Percentiles rank a stretch among this genome's conserved stretches.
Evolutionary conservation across 2,797 vertebrate species (phyloP).

Genomic region (Mormyrus proboscirostris): DNA sequence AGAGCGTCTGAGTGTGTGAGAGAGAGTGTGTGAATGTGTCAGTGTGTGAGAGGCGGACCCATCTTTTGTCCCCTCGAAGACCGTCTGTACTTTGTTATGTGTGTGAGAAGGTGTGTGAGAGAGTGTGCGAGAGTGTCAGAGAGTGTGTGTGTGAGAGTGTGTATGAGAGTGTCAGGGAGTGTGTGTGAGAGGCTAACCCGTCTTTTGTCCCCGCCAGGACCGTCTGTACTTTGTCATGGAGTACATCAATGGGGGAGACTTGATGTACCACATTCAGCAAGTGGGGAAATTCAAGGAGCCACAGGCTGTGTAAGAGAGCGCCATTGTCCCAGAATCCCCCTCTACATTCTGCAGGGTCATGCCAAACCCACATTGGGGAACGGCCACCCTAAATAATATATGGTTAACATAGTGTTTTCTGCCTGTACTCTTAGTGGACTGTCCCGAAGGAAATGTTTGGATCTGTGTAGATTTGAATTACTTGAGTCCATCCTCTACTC

Average conservation of each 20-base stretch:
- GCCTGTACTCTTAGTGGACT: not conserved
- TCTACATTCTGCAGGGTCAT: not conserved
- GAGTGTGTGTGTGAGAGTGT: too few species aligned
- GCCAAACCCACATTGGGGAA: not conserved
- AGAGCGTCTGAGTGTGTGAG: not conserved
- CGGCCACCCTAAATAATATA: not conserved
- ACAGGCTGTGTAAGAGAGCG: conserved; percentile 86
- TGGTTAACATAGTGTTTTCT: not conserved
- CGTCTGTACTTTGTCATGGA: conserved; percentile 98
- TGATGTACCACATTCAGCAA: conserved; percentile 85
- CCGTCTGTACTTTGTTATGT: not conserved
- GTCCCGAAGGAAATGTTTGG: not conserved
- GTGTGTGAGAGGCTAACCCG: not conserved
- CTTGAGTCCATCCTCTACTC: not conserved
- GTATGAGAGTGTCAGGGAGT: too few species aligned
- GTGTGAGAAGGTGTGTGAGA: not conserved
- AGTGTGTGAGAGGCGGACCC: not conserved
- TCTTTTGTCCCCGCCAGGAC: conserved; percentile 60
- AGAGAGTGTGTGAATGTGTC: not conserved
- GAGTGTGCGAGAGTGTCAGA: too few species aligned
- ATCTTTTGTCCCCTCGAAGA: not conserved
- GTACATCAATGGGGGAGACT: conserved; percentile 90
- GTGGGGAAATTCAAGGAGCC: conserved; percentile 94
- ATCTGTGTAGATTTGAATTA: not conserved
- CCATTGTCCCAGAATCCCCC: not conserved